Evolutionary conservation across 23 tunicate species (phyloP).

Genomic region (Trididemnum nubilum): DNA sequence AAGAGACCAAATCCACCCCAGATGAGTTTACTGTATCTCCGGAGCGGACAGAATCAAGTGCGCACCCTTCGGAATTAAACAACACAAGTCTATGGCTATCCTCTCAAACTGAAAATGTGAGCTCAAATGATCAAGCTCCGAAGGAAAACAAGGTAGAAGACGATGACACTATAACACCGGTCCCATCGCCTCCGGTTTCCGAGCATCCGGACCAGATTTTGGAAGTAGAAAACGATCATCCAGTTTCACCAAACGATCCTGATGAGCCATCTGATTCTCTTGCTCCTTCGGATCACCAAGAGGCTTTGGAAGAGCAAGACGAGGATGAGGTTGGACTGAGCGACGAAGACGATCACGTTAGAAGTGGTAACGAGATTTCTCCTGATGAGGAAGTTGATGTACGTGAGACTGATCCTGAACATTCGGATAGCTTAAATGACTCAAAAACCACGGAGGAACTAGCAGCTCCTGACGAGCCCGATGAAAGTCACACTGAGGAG

Average conservation of each 20-base stretch:
- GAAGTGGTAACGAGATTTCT: neutral
- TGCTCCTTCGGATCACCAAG: neutral
- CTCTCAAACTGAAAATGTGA: conserved; percentile 24
- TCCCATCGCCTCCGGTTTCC: neutral
- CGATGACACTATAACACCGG: neutral
- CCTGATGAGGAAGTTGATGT: neutral
- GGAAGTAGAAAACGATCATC: neutral
- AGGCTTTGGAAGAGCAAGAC: neutral
- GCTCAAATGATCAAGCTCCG: conserved; percentile 2
- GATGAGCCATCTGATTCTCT: neutral
- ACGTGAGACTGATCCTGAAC: neutral
- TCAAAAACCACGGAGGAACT: neutral
- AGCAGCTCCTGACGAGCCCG: neutral
- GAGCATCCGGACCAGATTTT: neutral
- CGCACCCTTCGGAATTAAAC: conserved; percentile 34
- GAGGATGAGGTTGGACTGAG: neutral
- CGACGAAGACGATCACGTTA: neutral
- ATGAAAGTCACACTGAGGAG: neutral
- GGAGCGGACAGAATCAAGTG: neutral
- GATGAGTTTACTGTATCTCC: neutral
- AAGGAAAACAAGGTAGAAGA: neutral
- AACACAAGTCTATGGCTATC: conserved; percentile 91
- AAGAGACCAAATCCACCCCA: neutral
- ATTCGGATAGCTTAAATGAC: neutral
- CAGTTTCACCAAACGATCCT: neutral